These are phyloP conservation scores for Acleris laterana DNA, from an alignment of 2,888 invertebrate species.

Conservation along the genomic window DNA sequence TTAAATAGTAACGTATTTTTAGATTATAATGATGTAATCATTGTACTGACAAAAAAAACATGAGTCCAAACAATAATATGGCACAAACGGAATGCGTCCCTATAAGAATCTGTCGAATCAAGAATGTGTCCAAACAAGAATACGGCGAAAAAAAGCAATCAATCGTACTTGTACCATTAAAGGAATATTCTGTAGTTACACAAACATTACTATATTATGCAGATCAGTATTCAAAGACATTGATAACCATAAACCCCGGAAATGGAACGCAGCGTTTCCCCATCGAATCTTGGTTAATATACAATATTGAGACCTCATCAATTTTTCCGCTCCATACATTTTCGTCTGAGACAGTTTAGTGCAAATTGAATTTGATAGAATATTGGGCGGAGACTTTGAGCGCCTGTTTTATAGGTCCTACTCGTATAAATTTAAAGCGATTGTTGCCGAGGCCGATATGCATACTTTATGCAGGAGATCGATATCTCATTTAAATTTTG, in stretches of 20 bases:
- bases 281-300: slow-evolving; percentile 44
- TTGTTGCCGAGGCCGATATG: slow-evolving; percentile 22
- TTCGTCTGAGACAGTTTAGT: slow-evolving; percentile 51
- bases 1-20: no score
- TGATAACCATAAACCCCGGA: not conserved
- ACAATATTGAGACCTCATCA: slow-evolving; percentile 53
- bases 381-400: slow-evolving; percentile 33
- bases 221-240: slow-evolving; percentile 6
- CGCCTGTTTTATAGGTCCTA: slow-evolving; percentile 32
- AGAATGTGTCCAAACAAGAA: no score
- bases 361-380: slow-evolving; percentile 55
- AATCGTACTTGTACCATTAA: no score
- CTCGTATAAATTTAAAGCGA: slow-evolving; percentile 35
- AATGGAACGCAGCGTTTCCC: slow-evolving; percentile 15
- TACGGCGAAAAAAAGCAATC: no score
- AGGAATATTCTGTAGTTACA: no score
- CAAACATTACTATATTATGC: not conserved
- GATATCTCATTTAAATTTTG: slow-evolving; percentile 7
- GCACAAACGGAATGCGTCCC: no score
- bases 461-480: slow-evolving; percentile 22
- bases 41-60: no score
- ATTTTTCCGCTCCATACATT: slow-evolving; percentile 54
- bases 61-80: no score
- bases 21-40: no score
- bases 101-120: no score